A percentile compares a stretch with the other conserved stretches of the same genome.
phyloP scores from a whole-genome alignment of 2,888 invertebrate genomes.

The Sinhomidia bicolor region DNA sequence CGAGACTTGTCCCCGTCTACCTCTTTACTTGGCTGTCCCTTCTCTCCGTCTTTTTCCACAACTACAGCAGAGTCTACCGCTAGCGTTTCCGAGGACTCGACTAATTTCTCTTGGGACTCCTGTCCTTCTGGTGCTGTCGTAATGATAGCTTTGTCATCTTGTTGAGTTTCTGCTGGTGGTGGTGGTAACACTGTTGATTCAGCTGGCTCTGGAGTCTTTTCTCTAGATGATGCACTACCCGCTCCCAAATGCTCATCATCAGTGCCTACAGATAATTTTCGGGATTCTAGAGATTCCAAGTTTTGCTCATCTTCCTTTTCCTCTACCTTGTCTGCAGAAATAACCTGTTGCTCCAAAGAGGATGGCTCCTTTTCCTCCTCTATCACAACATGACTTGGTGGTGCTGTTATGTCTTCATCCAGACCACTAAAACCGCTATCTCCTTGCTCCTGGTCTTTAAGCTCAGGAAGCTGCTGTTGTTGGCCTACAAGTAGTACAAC shows the following conservation, averaged over 20 bases:
- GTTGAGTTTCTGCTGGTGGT: not conserved
- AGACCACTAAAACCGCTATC: slow-evolving; percentile 61
- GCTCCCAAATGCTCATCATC: slow-evolving; percentile 40
- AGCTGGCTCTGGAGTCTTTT: slow-evolving; percentile 45
- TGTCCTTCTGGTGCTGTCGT: not conserved
- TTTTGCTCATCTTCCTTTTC: slow-evolving; percentile 43
- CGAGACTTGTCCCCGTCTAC: not conserved
- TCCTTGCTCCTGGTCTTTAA: slow-evolving; percentile 59
- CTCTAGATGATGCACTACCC: slow-evolving; percentile 23
- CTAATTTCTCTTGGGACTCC: slow-evolving; percentile 39
- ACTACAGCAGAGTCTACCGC: too few relatives aligned
- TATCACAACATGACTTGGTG: slow-evolving; percentile 15
- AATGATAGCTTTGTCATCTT: not conserved
- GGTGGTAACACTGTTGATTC: too few relatives aligned
- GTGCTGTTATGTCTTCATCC: slow-evolving; percentile 54
- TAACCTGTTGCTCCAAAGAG: slow-evolving; percentile 23
- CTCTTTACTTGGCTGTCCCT: not conserved
- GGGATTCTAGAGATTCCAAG: not conserved
- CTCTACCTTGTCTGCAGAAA: slow-evolving; percentile 1
- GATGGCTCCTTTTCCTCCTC: slow-evolving; percentile 5
- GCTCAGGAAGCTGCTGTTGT: slow-evolving; percentile 12
- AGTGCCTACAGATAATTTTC: slow-evolving; percentile 41
- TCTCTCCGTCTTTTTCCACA: not conserved
- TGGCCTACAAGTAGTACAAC: slow-evolving; percentile 4
- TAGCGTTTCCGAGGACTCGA: slow-evolving; percentile 32